Conservation (phyloP, 2,113 vertebrate genomes). For the Tautogolabrus adspersus region DNA sequence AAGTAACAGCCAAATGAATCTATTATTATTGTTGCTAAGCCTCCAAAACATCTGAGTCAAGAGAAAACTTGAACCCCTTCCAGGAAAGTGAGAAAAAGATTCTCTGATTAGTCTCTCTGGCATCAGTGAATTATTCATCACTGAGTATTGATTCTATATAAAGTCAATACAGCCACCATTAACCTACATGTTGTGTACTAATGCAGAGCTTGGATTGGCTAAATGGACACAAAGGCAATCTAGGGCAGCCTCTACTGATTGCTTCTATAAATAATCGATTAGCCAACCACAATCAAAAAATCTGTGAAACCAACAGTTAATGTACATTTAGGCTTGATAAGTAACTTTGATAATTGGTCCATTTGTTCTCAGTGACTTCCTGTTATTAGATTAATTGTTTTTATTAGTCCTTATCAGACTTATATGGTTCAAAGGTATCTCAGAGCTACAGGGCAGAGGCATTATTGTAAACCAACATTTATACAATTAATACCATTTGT, state of each 20-base stretch:
- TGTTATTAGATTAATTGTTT: too few species aligned
- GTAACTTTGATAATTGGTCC: too few species aligned
- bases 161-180: constrained; percentile 3
- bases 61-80: background rate
- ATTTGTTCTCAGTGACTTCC: too few species aligned
- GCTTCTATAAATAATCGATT: background rate
- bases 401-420: too few species aligned
- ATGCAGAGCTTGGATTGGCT: background rate
- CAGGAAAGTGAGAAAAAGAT: background rate
- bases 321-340: too few species aligned
- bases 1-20: background rate
- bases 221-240: background rate
- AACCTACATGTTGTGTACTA: background rate
- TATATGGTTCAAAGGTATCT: too few species aligned
- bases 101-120: background rate
- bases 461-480: too few species aligned
- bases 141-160: background rate
- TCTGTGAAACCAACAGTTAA: too few species aligned
- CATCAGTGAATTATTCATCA: constrained; percentile 28
- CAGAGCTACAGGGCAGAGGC: too few species aligned
- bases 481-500: too few species aligned
- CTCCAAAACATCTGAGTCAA: background rate
- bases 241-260: background rate
- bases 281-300: too few species aligned
- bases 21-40: background rate